phyloP scores from a whole-genome alignment of 2,113 vertebrate genomes.

The Rhombomys opimus region DNA sequence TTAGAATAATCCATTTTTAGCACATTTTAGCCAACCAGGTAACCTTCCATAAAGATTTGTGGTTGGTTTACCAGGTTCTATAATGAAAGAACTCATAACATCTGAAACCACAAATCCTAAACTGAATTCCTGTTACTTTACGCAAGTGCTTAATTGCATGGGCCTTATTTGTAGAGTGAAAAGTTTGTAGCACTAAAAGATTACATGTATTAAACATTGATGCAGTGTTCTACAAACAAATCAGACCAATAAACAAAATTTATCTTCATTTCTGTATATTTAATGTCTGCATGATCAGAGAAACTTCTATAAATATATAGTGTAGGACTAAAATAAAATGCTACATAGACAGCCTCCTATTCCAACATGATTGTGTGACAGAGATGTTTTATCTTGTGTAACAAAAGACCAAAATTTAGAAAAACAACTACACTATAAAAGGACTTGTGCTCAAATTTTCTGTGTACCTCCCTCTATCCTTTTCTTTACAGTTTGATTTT shows the following conservation, averaged over 20 bases:
- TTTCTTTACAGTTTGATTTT: background rate
- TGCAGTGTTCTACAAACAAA: background rate
- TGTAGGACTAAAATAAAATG: background rate
- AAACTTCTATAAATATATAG: background rate
- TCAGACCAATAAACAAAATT: background rate
- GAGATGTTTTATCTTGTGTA: background rate
- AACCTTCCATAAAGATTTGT: background rate
- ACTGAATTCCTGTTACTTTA: background rate
- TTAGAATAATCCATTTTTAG: slow-evolving; percentile 55
- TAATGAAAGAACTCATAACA: background rate
- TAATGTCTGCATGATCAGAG: background rate
- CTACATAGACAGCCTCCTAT: background rate
- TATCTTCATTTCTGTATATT: background rate
- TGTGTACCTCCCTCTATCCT: background rate
- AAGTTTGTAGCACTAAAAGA: background rate
- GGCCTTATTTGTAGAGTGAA: background rate
- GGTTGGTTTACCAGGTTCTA: background rate
- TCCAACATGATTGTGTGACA: background rate
- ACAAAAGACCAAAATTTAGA: background rate
- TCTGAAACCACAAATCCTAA: background rate
- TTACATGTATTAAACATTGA: background rate
- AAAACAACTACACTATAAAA: background rate
- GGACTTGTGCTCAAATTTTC: background rate
- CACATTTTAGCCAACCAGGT: slow-evolving; percentile 10
- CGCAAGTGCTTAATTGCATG: background rate